Percentiles rank a stretch among this genome's conserved stretches.
These are phyloP conservation scores for Melopsittacus undulatus DNA, from an alignment of 2,797 vertebrate species.

Conservation along the genomic window DNA sequence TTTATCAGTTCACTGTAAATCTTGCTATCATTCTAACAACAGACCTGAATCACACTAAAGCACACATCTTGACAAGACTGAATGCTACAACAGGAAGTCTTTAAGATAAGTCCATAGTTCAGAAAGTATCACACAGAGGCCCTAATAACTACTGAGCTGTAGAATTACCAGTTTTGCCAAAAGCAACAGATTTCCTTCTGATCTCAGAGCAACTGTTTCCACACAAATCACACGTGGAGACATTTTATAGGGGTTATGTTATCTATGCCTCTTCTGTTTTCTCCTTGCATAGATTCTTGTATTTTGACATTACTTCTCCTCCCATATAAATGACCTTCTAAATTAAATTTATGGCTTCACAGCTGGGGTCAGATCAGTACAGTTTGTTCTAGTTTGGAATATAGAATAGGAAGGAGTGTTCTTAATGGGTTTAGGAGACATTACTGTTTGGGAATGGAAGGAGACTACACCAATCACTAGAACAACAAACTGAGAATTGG, in stretches of 20 bases:
- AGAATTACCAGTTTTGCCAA: conserved; percentile 52
- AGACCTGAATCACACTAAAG: conserved; percentile 31
- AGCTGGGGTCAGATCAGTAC: conserved; percentile 40
- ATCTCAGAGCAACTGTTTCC: conserved; percentile 55
- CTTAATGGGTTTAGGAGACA: conserved; percentile 33
- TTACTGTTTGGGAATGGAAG: conserved; percentile 40
- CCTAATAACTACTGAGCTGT: conserved; percentile 33
- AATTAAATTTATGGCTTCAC: conserved; percentile 56
- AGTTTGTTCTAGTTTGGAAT: conserved; percentile 48
- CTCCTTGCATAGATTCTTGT: conserved; percentile 40
- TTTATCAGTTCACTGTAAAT: conserved; percentile 24
- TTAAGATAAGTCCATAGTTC: conserved; percentile 43
- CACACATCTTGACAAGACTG: neutral
- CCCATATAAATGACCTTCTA: conserved; percentile 58
- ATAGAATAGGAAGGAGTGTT: conserved; percentile 31
- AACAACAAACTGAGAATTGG: conserved; percentile 54
- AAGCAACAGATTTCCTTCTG: conserved; percentile 63
- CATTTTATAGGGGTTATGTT: conserved; percentile 56
- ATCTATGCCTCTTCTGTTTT: conserved; percentile 65
- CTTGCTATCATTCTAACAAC: conserved; percentile 31
- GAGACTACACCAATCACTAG: conserved; percentile 10
- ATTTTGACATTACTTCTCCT: conserved; percentile 57
- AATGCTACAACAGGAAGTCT: conserved; percentile 46
- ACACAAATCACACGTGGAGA: conserved; percentile 60
- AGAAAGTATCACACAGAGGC: conserved; percentile 43